Conservation (phyloP, 2,113 vertebrate genomes). For the Sinocyclocheilus rhinocerous region DNA sequence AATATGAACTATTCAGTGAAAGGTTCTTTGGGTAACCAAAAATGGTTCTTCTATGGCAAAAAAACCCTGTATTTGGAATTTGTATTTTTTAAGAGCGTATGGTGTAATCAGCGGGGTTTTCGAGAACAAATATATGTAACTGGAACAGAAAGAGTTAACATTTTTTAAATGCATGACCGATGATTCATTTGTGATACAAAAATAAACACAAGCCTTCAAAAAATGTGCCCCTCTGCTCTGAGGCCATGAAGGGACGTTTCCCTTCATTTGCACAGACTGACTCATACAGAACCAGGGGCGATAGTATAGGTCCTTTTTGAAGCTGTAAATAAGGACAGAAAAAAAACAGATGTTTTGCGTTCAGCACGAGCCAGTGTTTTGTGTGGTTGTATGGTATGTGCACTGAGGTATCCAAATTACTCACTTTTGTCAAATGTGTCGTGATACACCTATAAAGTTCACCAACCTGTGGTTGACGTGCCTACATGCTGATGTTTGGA, state of each 20-base stretch:
- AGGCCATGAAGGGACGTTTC: conserved; percentile 48
- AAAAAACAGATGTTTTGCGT: neutral
- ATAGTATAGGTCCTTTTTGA: conserved; percentile 9
- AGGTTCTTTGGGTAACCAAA: neutral
- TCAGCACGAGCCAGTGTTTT: conserved; percentile 36
- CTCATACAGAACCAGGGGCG: conserved; percentile 35
- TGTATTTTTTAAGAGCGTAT: neutral
- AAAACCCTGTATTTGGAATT: neutral
- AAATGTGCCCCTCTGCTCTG: conserved; percentile 29
- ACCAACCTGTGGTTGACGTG: neutral
- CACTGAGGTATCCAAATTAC: neutral
- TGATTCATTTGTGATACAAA: conserved; percentile 55
- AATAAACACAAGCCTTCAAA: conserved; percentile 49
- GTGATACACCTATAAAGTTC: neutral
- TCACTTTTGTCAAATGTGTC: neutral
- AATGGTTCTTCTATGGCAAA: neutral
- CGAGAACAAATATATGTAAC: neutral
- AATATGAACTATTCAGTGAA: too few relatives aligned
- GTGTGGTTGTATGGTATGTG: neutral
- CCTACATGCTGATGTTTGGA: conserved; percentile 3
- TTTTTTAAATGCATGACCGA: conserved; percentile 47
- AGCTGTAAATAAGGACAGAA: conserved; percentile 6
- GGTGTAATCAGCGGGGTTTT: neutral
- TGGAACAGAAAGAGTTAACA: conserved; percentile 30
- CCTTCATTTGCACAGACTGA: conserved; percentile 57